These are phyloP conservation scores for Paratilapia polleni DNA, from an alignment of 2,113 vertebrate genomes.

Conservation along the genomic window DNA sequence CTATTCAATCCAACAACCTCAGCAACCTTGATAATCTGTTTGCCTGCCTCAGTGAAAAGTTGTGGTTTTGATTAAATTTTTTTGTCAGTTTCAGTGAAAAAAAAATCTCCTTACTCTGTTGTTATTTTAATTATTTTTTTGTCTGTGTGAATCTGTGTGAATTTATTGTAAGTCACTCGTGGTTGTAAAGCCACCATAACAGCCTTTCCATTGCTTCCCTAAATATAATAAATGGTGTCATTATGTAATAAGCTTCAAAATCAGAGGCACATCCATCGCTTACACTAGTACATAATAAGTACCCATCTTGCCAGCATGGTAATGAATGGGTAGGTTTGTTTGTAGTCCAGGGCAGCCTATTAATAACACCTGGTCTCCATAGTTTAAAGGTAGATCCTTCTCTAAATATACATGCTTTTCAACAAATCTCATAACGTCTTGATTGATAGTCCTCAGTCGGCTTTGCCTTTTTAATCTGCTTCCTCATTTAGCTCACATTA, in stretches of 20 bases:
- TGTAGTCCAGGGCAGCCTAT: neutral
- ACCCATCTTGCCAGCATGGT: neutral
- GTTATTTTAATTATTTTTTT: too few relatives aligned
- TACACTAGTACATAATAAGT: neutral
- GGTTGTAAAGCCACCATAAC: neutral
- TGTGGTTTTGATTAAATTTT: neutral
- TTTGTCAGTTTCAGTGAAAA: too few relatives aligned
- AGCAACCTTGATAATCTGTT: neutral
- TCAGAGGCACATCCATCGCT: neutral
- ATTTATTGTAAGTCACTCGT: neutral
- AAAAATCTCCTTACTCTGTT: too few relatives aligned
- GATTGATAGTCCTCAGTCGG: neutral
- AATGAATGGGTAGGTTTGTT: constrained; percentile 8
- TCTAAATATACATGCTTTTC: neutral
- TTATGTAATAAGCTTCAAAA: constrained; percentile 1
- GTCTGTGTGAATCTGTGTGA: fast-evolving
- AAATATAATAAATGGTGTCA: neutral
- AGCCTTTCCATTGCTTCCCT: neutral
- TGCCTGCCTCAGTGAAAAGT: too few relatives aligned
- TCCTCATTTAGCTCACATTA: neutral
- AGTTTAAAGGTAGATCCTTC: neutral
- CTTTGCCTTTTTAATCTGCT: neutral
- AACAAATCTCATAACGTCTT: neutral
- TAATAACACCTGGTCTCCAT: neutral
- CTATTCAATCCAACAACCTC: neutral